Evolutionary conservation across 1,140 invertebrate genomes (phyloP), one percentile per base, ranked within the genome.

Genomic region (Philotrypesis tridentata): DNA sequence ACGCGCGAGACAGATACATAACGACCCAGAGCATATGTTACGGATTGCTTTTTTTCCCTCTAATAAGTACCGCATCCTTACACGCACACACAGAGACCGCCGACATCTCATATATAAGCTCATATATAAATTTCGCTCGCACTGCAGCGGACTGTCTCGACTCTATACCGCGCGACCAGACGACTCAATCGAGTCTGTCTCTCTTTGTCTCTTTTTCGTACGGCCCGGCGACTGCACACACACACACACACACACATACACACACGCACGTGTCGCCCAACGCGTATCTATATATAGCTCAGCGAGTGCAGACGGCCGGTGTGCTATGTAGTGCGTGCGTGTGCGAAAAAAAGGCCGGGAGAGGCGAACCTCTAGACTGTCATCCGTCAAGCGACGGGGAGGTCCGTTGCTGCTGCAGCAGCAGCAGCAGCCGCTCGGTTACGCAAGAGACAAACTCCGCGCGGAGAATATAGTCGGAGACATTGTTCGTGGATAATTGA

Each of bases 341-440:
- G 23, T 29, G 63, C 5, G 67, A n/a, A 33, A 29, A 70, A 33
- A 70, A 37, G 21, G 23, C 12, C 84, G n/a, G n/a, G n/a, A n/a
- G 84, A 76, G 84, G 83, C 83, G 17, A 37, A 84, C 83, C 86
- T 84, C 85, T 85, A 85, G 85, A 85, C 85, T 89, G 85, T 89
- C 87, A 89, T 89, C 86, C 85, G 88, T 88, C 86, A 89, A 87
- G 84, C 85, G 84, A 84, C 85, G 82, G 79, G 84, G 86, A 87
- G 86, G 67, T 37, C 67, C 67, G 67, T 8, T 11, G 61, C 23
- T 14, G n/a, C 25, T 25, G 27, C 12, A 67, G 25, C n/a, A 4
- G n/a, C n/a, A n/a, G n/a, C n/a, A n/a, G n/a, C n/a, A n/a, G 87
- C 78, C 48, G 55, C 68, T 37, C 23, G 23, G 63, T 85, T 82